These are phyloP conservation scores for Apistogramma diplotaenia DNA, from an alignment of 2,113 vertebrate genomes.

Conservation along the genomic window DNA sequence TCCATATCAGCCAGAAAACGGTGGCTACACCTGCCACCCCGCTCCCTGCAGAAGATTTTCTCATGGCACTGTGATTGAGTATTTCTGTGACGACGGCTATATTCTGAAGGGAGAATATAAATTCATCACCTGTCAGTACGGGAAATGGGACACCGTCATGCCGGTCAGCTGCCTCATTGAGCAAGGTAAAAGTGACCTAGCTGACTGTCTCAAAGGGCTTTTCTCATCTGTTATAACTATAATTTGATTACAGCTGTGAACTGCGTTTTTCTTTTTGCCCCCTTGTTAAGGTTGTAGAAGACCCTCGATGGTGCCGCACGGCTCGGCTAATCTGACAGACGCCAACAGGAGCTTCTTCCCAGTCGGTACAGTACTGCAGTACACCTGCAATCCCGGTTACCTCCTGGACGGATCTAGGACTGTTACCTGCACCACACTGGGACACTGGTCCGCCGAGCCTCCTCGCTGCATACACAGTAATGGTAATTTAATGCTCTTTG, in stretches of 20 bases:
- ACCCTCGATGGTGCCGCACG: slow-evolving; percentile 66
- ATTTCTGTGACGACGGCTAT: slow-evolving; percentile 90
- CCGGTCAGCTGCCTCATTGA: slow-evolving; percentile 88
- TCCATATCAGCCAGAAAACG: slow-evolving; percentile 89
- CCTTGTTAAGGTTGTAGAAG: slow-evolving; percentile 61
- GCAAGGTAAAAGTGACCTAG: slow-evolving; percentile 65
- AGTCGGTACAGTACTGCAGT: slow-evolving; percentile 73
- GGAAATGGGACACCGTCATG: slow-evolving; percentile 89
- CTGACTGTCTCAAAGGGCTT: background rate
- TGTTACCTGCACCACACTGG: slow-evolving; percentile 63
- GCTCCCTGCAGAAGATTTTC: slow-evolving; percentile 84
- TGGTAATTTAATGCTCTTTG: slow-evolving; percentile 42
- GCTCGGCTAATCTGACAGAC: slow-evolving; percentile 71
- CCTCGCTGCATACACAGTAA: slow-evolving; percentile 74
- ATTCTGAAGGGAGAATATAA: slow-evolving; percentile 91
- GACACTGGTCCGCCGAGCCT: slow-evolving; percentile 72
- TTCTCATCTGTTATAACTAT: background rate
- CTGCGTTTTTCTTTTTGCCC: background rate
- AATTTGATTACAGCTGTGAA: background rate
- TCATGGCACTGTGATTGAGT: slow-evolving; percentile 88
- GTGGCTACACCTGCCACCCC: slow-evolving; percentile 90
- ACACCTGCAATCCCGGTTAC: slow-evolving; percentile 74
- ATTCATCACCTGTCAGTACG: slow-evolving; percentile 89
- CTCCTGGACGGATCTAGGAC: slow-evolving; percentile 65
- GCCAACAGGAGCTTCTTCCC: slow-evolving; percentile 71